A percentile compares a stretch with the other conserved stretches of the same genome.
Conservation (phyloP, 64 coral and sea anemone genomes). For the Anthopleura sola region DNA sequence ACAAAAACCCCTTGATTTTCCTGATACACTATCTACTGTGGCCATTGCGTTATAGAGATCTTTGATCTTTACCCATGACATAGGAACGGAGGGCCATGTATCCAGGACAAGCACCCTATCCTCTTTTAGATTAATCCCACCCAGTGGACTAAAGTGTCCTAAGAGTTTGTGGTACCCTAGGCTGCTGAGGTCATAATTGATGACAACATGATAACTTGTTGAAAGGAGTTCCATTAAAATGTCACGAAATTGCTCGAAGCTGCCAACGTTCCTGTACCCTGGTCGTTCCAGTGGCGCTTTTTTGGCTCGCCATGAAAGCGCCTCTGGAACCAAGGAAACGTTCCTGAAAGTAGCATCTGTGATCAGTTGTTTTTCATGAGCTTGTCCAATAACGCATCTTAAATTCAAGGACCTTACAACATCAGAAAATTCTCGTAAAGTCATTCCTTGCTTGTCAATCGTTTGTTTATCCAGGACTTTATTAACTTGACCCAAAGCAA, state of each 20-base stretch:
- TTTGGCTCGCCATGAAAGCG: too few species aligned
- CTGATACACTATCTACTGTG: constrained; percentile 26
- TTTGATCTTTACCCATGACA: constrained; percentile 50
- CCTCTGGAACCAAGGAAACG: too few species aligned
- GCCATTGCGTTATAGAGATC: constrained; percentile 57
- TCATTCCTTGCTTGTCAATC: background rate
- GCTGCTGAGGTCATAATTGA: background rate
- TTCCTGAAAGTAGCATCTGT: background rate
- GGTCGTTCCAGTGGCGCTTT: too few species aligned
- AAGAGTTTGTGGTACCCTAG: background rate
- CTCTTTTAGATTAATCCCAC: constrained; percentile 38
- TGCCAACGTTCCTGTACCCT: background rate
- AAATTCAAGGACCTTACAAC: background rate
- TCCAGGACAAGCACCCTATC: constrained; percentile 57
- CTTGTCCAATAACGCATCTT: background rate
- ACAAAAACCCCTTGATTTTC: constrained; percentile 59
- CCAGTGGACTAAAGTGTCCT: constrained; percentile 62
- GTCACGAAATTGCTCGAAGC: constrained; percentile 43
- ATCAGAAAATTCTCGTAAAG: background rate
- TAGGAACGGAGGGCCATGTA: constrained; percentile 44
- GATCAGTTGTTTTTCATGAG: background rate
- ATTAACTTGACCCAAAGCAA: background rate
- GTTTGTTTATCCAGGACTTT: background rate
- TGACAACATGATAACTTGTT: too few species aligned
- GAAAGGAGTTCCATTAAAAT: constrained; percentile 30